Conservation (phyloP, 2,113 vertebrate genomes). For the Eleginops maclovinus region DNA sequence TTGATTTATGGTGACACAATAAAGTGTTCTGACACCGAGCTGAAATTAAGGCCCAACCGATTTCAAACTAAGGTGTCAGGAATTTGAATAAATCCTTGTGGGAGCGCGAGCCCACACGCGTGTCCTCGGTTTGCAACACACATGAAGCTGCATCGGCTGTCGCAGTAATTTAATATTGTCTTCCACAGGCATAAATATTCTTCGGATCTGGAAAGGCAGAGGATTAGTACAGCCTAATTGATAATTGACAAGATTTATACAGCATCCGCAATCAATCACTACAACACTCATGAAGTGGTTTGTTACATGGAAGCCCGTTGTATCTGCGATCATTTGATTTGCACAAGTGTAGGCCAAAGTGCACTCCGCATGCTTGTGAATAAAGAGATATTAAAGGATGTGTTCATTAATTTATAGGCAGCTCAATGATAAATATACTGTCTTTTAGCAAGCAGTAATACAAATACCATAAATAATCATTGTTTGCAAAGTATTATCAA, state of each 20-base stretch:
- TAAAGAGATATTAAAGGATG: neutral
- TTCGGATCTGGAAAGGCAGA: conserved; percentile 50
- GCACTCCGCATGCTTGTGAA: conserved; percentile 10
- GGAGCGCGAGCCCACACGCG: conserved; percentile 28
- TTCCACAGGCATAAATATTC: conserved; percentile 65
- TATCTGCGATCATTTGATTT: conserved; percentile 57
- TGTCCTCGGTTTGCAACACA: conserved; percentile 40
- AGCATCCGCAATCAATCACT: conserved; percentile 58
- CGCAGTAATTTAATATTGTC: conserved; percentile 68
- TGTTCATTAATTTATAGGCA: neutral
- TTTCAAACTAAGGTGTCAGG: conserved; percentile 87
- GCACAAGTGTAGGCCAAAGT: conserved; percentile 22
- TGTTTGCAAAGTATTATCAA: neutral
- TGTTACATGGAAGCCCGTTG: conserved; percentile 34
- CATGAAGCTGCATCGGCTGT: conserved; percentile 38
- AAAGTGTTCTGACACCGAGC: conserved; percentile 92
- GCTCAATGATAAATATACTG: neutral
- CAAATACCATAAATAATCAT: neutral
- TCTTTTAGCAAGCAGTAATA: neutral
- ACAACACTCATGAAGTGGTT: conserved; percentile 47
- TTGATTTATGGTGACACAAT: conserved; percentile 91
- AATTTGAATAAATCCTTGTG: conserved; percentile 80
- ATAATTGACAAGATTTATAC: conserved; percentile 73
- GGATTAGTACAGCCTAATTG: conserved; percentile 66
- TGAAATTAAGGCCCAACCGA: conserved; percentile 90